Evolutionary conservation across 2,888 invertebrate genomes (phyloP), one percentile per base, ranked within the genome.

Genomic region (Pocota personata): DNA sequence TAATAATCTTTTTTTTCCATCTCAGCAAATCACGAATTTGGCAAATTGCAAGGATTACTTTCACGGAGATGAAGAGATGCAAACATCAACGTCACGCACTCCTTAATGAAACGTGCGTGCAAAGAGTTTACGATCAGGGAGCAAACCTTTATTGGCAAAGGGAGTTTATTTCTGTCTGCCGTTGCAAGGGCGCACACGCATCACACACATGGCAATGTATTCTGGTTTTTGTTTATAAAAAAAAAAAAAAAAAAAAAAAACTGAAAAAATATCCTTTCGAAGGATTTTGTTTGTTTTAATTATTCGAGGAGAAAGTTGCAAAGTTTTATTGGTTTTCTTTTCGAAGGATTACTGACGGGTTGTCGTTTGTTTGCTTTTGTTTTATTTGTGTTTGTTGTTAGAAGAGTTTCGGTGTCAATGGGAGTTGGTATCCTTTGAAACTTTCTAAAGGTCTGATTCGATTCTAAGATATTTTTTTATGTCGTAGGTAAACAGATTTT

Each of bases 321-420:
- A 83, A 83, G 78, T 83, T 83, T 83, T 83, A 83, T 83, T 83
- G 72, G 78, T 73, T 58, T 79, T 83, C 78, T 72, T 73, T 78
- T 16, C 55, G 50, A 82, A 52, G 83, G 78, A 83, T 82, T 82
- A 82, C 27, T 71, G 77, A 46, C 58, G 52, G 57, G 55, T 73
- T 78, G 73, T 83, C 57, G 46, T 66, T 78, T 67, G 78, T 71
- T 78, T 69, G 71, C 52, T 69, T 60, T 27, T 52, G 1, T 64
- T 62, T 52, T 60, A 16, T 72, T 77, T 72, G 35, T 50, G 35
- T 82, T 71, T 71, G 32, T 52, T 71, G 64, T 77, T 58, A 77
- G 46, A 27, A 10, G 48, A 52, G 37, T 64, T 79, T 66, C 0
- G n/a, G 24, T 16, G 12, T 46, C 2, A 5, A 37, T 24, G 30